These are phyloP conservation scores for Sarcophaga carnaria DNA, from an alignment of 2,888 invertebrate species.

Conservation along the genomic window DNA sequence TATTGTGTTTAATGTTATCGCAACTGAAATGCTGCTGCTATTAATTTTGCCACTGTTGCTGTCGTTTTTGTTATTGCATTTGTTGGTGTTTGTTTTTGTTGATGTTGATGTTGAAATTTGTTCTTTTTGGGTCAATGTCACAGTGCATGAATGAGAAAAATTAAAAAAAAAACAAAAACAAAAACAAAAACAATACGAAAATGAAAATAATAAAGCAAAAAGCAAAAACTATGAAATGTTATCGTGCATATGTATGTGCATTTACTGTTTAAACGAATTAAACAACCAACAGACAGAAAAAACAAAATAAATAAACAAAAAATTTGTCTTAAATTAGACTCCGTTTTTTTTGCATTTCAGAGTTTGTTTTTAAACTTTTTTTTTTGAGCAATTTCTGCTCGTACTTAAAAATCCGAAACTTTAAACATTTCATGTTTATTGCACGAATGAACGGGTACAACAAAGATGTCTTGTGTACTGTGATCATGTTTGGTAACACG, in stretches of 20 bases:
- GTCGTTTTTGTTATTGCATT: constrained; percentile 8
- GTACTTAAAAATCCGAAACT: too few relatives aligned
- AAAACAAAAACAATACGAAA: constrained; percentile 4
- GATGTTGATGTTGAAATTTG: constrained; percentile 28
- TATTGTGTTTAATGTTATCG: constrained; percentile 1
- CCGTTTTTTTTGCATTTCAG: background rate
- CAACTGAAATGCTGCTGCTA: background rate
- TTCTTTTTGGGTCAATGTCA: constrained; percentile 69
- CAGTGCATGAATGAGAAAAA: constrained; percentile 38
- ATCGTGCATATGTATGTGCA: constrained; percentile 17
- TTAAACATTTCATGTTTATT: too few relatives aligned
- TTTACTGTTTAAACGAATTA: constrained; percentile 64
- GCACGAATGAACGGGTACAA: too few relatives aligned
- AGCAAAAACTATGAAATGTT: constrained; percentile 22
- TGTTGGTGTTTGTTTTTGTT: constrained; percentile 42
- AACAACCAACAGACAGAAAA: constrained; percentile 25
- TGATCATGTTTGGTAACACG: background rate
- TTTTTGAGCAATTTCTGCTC: too few relatives aligned
- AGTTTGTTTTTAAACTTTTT: too few relatives aligned
- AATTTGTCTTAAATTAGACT: constrained; percentile 26
- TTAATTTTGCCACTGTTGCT: background rate
- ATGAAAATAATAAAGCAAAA: constrained; percentile 24
- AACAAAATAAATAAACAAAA: constrained; percentile 3
- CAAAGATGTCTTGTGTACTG: background rate
- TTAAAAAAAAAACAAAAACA: constrained; percentile 28